Conservation (phyloP, 2,113 vertebrate genomes). For the Saimiri boliviensis region DNA sequence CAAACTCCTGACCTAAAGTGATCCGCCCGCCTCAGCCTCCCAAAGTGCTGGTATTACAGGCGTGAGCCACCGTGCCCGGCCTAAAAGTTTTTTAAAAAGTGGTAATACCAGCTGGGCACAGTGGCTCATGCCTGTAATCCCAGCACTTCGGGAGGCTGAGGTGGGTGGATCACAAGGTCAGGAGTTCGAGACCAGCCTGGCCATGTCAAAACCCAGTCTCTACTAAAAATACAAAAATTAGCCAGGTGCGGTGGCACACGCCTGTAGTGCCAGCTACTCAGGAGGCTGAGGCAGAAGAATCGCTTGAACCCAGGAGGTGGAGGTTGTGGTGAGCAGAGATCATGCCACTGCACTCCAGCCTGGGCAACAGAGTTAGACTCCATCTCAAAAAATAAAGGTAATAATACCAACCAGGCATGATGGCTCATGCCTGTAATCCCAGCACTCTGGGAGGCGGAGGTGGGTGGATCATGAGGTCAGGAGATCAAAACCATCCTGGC, state of each 20-base stretch:
- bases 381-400: neutral
- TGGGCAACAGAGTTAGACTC: neutral
- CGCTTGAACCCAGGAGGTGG: neutral
- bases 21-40: too few relatives aligned
- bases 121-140: neutral
- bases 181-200: neutral
- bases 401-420: too few relatives aligned
- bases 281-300: neutral
- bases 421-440: too few relatives aligned
- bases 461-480: too few relatives aligned
- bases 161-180: neutral
- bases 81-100: neutral
- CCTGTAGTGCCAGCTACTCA: neutral
- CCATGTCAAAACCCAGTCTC: neutral
- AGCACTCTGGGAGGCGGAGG: too few relatives aligned
- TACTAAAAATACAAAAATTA: neutral
- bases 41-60: too few relatives aligned
- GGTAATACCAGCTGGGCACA: neutral
- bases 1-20: too few relatives aligned
- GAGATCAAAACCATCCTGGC: too few relatives aligned
- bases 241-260: neutral
- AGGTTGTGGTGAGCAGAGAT: neutral
- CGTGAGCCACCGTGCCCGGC: too few relatives aligned
- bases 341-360: neutral
- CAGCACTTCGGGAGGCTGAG: neutral